These are phyloP conservation scores for Lapara coniferarum DNA, from an alignment of 2,888 invertebrate species.

Conservation along the genomic window DNA sequence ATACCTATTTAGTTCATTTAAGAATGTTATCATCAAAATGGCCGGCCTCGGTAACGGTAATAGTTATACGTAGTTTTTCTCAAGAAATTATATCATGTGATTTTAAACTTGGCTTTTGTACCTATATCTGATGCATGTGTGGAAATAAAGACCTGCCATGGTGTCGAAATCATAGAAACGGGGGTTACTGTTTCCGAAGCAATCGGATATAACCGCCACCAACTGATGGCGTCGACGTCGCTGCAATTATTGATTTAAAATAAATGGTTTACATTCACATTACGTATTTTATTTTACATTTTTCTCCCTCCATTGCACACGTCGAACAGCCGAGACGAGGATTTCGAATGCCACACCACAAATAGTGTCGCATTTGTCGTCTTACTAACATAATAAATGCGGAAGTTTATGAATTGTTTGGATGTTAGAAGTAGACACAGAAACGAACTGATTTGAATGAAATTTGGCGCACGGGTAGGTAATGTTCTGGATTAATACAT, in stretches of 20 bases:
- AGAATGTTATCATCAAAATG: slow-evolving; percentile 41
- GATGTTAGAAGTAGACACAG: too few relatives aligned
- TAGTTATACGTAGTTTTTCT: slow-evolving; percentile 66
- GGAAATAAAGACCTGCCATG: slow-evolving; percentile 27
- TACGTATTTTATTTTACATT: slow-evolving; percentile 39
- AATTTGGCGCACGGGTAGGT: too few relatives aligned
- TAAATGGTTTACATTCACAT: slow-evolving; percentile 71
- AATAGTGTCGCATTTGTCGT: too few relatives aligned
- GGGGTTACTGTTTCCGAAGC: slow-evolving; percentile 35
- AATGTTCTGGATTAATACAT: too few relatives aligned
- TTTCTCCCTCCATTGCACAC: too few relatives aligned
- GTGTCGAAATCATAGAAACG: slow-evolving; percentile 1
- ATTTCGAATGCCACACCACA: too few relatives aligned
- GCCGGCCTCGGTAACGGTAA: slow-evolving; percentile 41
- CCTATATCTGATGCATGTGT: slow-evolving; percentile 49
- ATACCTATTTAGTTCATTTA: slow-evolving; percentile 9
- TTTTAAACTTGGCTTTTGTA: slow-evolving; percentile 59
- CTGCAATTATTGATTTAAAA: slow-evolving; percentile 52
- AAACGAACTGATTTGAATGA: too few relatives aligned
- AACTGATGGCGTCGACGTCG: slow-evolving; percentile 36
- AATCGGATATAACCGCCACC: slow-evolving; percentile 34
- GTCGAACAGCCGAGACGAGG: too few relatives aligned
- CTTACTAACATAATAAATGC: too few relatives aligned
- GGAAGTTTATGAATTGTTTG: too few relatives aligned
- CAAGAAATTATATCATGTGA: slow-evolving; percentile 53